These are phyloP conservation scores for Drosophila prosaltans DNA, from an alignment of 1,140 invertebrate genomes.

Conservation along the genomic window DNA sequence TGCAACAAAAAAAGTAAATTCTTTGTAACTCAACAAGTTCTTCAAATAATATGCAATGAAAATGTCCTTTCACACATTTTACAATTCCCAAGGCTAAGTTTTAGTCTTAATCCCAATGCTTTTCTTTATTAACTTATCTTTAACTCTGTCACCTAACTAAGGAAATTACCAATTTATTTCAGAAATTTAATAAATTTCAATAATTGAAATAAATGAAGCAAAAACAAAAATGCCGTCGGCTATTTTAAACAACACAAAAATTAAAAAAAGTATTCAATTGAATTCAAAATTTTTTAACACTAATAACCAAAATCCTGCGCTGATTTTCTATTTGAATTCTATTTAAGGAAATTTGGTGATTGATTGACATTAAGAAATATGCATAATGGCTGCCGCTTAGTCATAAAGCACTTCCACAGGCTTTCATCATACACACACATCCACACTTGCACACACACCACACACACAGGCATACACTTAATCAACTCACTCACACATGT, in stretches of 20 bases:
- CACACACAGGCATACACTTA: constrained; percentile 12
- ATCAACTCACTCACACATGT: constrained; percentile 38
- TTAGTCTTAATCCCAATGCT: no score
- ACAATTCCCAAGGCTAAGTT: no score
- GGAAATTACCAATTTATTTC: no score
- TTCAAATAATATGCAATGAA: no score
- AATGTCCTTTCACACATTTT: no score
- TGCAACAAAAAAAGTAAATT: no score
- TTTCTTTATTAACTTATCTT: no score
- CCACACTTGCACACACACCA: constrained; percentile 16
- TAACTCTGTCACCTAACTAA: no score
- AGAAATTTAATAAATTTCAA: no score
- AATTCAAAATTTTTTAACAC: background rate
- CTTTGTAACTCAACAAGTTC: no score
- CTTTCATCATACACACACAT: constrained; percentile 53
- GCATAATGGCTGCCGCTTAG: constrained; percentile 71
- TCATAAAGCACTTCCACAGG: constrained; percentile 66
- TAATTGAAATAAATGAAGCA: no score
- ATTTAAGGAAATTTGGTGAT: constrained; percentile 7
- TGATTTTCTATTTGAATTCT: background rate
- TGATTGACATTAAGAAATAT: constrained; percentile 51
- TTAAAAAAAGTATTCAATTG: background rate
- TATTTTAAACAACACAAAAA: background rate
- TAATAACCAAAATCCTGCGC: background rate
- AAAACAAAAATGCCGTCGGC: background rate